phyloP scores from a whole-genome alignment of 2,888 invertebrate genomes.

The Ctenicera cuprea region DNA sequence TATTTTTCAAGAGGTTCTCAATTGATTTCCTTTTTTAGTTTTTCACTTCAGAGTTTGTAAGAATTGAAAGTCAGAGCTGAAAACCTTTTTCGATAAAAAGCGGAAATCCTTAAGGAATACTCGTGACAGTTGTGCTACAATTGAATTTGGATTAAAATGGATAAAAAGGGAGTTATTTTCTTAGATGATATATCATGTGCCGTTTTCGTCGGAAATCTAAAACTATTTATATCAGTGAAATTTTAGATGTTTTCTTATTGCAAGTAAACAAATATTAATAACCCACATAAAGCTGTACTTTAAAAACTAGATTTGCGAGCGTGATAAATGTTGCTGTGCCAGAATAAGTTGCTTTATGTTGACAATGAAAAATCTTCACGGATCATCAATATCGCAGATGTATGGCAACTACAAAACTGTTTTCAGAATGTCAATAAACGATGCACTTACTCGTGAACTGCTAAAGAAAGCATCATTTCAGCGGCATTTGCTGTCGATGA shows the following conservation, averaged over 20 bases:
- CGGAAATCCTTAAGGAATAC: slow-evolving; percentile 39
- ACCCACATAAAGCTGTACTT: slow-evolving; percentile 50
- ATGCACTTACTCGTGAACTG: slow-evolving; percentile 8
- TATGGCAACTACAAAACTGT: slow-evolving; percentile 50
- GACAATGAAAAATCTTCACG: slow-evolving; percentile 56
- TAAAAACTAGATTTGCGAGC: slow-evolving; percentile 49
- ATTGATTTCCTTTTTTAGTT: slow-evolving; percentile 34
- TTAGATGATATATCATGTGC: slow-evolving; percentile 30
- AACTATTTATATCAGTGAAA: slow-evolving; percentile 38
- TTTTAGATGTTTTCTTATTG: slow-evolving; percentile 19
- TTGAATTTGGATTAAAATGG: slow-evolving; percentile 42
- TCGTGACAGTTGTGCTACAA: slow-evolving; percentile 39
- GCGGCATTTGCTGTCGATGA: not conserved
- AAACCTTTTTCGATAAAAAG: slow-evolving; percentile 34
- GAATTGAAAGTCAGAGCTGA: slow-evolving; percentile 36
- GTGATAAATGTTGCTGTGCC: slow-evolving; percentile 53
- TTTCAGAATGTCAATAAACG: slow-evolving; percentile 54
- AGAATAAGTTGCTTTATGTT: slow-evolving; percentile 55
- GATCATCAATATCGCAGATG: slow-evolving; percentile 56
- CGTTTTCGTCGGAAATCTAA: not conserved
- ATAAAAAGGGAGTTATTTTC: slow-evolving; percentile 30
- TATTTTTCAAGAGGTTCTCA: slow-evolving; percentile 25
- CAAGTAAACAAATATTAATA: slow-evolving; percentile 42
- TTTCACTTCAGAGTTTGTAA: slow-evolving; percentile 18
- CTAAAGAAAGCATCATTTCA: slow-evolving; percentile 1